These are phyloP conservation scores for Araneus ventricosus DNA, from an alignment of 1,140 invertebrate genomes.

Conservation along the genomic window DNA sequence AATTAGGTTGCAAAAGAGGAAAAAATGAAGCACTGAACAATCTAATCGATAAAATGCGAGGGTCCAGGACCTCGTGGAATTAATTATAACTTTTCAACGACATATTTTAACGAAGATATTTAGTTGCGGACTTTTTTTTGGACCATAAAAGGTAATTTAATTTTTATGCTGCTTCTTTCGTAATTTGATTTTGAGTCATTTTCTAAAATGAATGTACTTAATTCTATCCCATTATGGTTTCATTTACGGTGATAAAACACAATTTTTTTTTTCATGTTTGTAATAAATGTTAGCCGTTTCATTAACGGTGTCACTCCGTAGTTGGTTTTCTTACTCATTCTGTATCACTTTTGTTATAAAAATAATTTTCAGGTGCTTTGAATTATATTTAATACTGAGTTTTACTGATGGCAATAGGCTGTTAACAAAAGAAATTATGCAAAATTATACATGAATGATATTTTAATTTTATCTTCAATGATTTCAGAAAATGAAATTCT, in stretches of 20 bases:
- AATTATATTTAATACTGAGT: no score
- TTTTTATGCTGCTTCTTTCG: neutral
- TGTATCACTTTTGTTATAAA: no score
- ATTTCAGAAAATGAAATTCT: no score
- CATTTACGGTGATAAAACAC: neutral
- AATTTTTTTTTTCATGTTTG: neutral
- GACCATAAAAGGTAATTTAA: neutral
- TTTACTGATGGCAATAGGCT: no score
- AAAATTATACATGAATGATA: no score
- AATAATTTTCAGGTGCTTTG: no score
- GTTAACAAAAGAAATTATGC: no score
- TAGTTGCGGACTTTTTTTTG: neutral
- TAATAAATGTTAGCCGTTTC: neutral
- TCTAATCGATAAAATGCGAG: neutral
- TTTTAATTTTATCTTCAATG: no score
- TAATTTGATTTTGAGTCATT: conserved; percentile 21
- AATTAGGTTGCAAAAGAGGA: neutral
- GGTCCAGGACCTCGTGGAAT: neutral
- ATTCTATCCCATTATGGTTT: neutral
- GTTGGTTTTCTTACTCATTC: neutral
- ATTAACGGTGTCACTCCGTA: neutral
- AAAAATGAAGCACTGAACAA: neutral
- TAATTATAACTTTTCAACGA: neutral
- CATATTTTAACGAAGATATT: conserved; percentile 12
- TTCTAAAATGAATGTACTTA: neutral